Base-by-base conservation (phyloP, 1,140 invertebrate genomes). In the Mactra quadrangularis region DNA sequence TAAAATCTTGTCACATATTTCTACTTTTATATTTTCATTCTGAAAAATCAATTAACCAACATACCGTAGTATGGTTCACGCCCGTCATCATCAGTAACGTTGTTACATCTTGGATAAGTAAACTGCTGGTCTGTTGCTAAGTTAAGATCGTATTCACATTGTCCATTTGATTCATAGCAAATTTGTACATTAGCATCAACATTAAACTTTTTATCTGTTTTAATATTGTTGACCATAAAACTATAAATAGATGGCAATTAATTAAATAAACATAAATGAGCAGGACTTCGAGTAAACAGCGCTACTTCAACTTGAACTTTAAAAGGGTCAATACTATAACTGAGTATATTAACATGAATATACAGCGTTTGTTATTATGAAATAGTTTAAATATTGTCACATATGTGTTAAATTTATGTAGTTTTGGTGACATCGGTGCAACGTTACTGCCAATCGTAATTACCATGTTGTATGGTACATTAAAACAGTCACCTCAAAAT, bases 61-160 rank as follows among this genome's bases (percentile, higher is more conserved):
- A 41, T 7, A 68, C 64, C 64, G 29, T 68, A 68, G 19, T 47
- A 68, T 50, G 64, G 45, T 50, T 68, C 38, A 31, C 64, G 64
- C 1, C 38, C 45, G 27, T 68, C 64, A 68, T 50, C 45, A 15
- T 13, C 27, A 17, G 64, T 68, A 11, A 68, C 64, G 31, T 68
- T 68, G 27, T 29, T 0, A 22, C 64, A 68, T 7, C 38, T 29
- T 7, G 64, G 64, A 68, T 68, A 68, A 4, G 22, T 13, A n/a
- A 68, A 29, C 3, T 3, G 13, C 1, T 47, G 3, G 41, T 68
- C 38, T 29, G 41, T 68, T 17, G 64, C 64, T 17, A 68, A 27
- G 25, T 15, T 13, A 11, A 68, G 11, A 1, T 15, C 27, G 3
- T 15, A 68, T 17, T 29, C 33, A 45, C 64, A 68, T 13, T 27